Conservation (phyloP, 2,113 vertebrate species). For the Barbus barbus region DNA sequence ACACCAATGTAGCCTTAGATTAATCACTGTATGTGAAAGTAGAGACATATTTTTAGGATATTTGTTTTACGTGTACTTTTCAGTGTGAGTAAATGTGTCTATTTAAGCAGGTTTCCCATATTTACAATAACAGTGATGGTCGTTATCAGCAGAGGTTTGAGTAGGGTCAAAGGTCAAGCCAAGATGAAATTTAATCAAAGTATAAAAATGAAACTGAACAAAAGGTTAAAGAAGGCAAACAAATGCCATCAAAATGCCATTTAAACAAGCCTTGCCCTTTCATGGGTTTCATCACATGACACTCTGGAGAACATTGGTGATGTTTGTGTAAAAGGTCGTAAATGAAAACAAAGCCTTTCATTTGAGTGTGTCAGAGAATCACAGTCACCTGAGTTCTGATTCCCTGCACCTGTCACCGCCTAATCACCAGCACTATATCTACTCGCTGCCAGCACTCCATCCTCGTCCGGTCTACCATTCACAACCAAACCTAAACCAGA, state of each 20-base stretch:
- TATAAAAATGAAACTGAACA: slow-evolving; percentile 30
- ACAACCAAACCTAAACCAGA: no score
- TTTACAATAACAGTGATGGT: background rate
- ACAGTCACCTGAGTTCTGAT: no score
- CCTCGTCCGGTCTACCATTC: no score
- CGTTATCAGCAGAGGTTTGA: background rate
- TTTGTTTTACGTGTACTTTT: background rate
- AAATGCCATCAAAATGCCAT: slow-evolving; percentile 58
- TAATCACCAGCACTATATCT: no score
- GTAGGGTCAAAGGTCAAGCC: background rate
- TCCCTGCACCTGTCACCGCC: no score
- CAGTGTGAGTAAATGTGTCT: background rate
- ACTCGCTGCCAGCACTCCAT: no score
- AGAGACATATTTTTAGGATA: background rate
- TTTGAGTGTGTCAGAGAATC: no score
- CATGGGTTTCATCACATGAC: slow-evolving; percentile 47
- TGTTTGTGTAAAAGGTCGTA: slow-evolving; percentile 40
- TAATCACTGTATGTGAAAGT: background rate
- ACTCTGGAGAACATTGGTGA: slow-evolving; percentile 42
- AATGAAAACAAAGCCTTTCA: slow-evolving; percentile 12
- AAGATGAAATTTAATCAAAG: slow-evolving; percentile 45
- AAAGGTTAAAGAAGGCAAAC: slow-evolving; percentile 48
- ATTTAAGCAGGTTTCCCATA: background rate
- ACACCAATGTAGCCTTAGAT: background rate
- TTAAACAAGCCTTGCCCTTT: slow-evolving; percentile 53